Evolutionary conservation across 2,113 vertebrate genomes (phyloP), one percentile per base, ranked within the genome.

Genomic region (Carassius gibelio): DNA sequence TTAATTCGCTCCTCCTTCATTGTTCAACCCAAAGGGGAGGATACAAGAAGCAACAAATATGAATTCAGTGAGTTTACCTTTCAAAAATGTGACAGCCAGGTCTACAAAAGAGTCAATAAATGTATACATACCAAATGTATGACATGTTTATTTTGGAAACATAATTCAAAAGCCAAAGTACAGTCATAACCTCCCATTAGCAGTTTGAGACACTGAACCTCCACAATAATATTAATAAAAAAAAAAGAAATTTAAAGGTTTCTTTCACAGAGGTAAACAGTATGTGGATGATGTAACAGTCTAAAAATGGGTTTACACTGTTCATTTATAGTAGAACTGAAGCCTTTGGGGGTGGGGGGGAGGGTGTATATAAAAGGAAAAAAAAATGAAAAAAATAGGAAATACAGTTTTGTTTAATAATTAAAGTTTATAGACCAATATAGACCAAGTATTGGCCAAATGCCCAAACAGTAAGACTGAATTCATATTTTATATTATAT

Each of bases 91-190:
- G 7, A 52, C 4, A 26, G 26, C 26, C 26, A 21, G 21, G 74
- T 15, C 13, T 11, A 26, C 5, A 42, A 42, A 15, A 23, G n/a
- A 77, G 26, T 77, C 21, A 79, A 69, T 36, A 48, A 68, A 81
- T 4, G 17, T 11, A 15, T 17, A 42, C 62, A 30, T 19, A 4
- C 45, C 23, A 30, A 68, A 81, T 81, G 3, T 52, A 69, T 30
- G 45, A 81, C 45, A 68, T 50, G 13, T 81, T 81, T 81, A 81
- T 81, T 69, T 36, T 36, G 52, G 17, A 55, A 81, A 81, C 62
- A 34, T 59, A 38, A 19, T 69, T 81, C 45, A 36, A 69, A 81
- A 69, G 80, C 80, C 52, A 36, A 81, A 45, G 36, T 80, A 80
- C 77, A 52, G 23, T 81, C 45, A 55, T 69, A 69, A 81, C 23